phyloP scores from a whole-genome alignment of 2,797 vertebrate genomes.

The Chanos chanos region DNA sequence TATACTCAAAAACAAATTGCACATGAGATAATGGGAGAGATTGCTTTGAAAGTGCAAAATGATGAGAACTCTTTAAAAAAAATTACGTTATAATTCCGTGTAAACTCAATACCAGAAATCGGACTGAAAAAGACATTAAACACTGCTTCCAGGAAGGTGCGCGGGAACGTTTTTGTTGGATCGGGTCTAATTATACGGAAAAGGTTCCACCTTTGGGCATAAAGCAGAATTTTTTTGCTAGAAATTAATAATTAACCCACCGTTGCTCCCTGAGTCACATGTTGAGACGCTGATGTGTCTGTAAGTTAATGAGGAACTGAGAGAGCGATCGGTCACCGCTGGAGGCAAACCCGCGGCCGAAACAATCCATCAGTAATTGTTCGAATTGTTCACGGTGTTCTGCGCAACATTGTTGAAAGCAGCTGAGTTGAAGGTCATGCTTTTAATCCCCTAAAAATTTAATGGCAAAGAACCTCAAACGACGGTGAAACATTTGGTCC shows the following conservation, averaged over 20 bases:
- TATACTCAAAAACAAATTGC: too few species aligned
- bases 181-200: conserved; percentile 33
- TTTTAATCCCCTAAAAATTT: not conserved
- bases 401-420: conserved; percentile 30
- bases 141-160: conserved; percentile 26
- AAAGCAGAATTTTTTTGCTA: conserved; percentile 40
- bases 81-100: too few species aligned
- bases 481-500: too few species aligned
- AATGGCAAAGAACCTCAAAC: not conserved
- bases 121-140: conserved; percentile 30
- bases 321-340: conserved; percentile 35
- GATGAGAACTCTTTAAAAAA: too few species aligned
- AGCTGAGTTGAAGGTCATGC: conserved; percentile 20
- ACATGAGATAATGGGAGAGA: too few species aligned
- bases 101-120: too few species aligned
- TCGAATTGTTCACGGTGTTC: conserved; percentile 29
- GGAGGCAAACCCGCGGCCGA: conserved; percentile 40
- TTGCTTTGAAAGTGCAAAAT: too few species aligned
- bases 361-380: too few species aligned
- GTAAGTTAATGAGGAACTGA: conserved; percentile 47
- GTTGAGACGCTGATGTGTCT: conserved; percentile 28
- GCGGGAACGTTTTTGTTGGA: conserved; percentile 26
- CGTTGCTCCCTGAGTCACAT: conserved; percentile 35
- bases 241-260: conserved; percentile 40
- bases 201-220: conserved; percentile 32